Evolutionary conservation across 1,140 invertebrate species (phyloP), one percentile per base, ranked within the genome.

Genomic region (Drosophila leontia): DNA sequence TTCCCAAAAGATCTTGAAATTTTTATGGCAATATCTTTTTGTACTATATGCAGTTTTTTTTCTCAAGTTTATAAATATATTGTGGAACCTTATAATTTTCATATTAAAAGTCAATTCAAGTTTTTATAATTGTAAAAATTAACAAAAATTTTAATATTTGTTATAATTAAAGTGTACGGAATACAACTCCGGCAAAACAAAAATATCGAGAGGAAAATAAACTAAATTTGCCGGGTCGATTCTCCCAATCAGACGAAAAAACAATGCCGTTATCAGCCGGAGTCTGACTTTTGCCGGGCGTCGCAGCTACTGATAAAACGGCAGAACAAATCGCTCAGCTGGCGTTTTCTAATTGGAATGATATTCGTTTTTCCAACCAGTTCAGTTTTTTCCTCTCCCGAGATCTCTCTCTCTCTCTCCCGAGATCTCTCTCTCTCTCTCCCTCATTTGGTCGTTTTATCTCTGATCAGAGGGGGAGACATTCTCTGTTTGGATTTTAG

Each of bases 401-500:
- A 7, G 32, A 34, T n/a, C n/a, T n/a, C n/a, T n/a, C n/a, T n/a
- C n/a, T n/a, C n/a, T 35, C 29, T 29, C 26, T 29, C 5, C 9
- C 32, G 7, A 7, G 32, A 34, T 47, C 12, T 48, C 13, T 48
- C 23, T 26, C 23, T 55, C 13, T 23, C 12, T 19, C 17, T 12
- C 26, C 44, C 57, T 37, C 55, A 42, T 26, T 44, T 51, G 11
- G 32, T 19, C 37, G 1, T 42, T 65, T 65, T 58, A 34, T 71
- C 35, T 68, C 55, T 60, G 50, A 48, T 64, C 17, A 56, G 72
- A 45, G 19, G 11, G 32, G n/a, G 19, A 39, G 37, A 56, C 13
- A 19, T 34, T 72, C 80, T 83, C 63, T 86, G 76, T 88, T 83
- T 87, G 60, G 68, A 42, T 79, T 83, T 86, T 69, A 65, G 69